Evolutionary conservation across 2,797 vertebrate species (phyloP).

Genomic region (Cossypha dichroa): DNA sequence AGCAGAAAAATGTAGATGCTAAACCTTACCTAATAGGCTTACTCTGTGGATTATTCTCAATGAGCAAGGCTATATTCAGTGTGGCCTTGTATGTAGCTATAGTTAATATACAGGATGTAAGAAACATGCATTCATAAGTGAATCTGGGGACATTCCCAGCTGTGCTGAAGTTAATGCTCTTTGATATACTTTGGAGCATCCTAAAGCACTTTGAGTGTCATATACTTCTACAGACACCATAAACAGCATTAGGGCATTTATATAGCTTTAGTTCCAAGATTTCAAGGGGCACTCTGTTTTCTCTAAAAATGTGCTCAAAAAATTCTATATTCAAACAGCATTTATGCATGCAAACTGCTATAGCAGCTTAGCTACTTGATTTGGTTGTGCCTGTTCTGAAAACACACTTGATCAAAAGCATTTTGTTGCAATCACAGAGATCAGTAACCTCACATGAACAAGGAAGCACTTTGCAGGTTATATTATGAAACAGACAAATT

Average conservation of each 20-base stretch:
- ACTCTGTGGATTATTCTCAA: constrained; percentile 35
- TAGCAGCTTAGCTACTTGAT: not conserved
- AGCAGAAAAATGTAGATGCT: constrained; percentile 49
- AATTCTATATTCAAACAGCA: not conserved
- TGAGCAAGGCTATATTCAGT: not conserved
- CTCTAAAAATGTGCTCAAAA: not conserved
- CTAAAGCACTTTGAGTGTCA: not conserved
- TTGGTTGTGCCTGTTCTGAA: not conserved
- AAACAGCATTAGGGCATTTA: not conserved
- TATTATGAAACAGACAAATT: not conserved
- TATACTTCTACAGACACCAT: not conserved
- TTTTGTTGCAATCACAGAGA: not conserved
- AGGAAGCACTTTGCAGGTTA: not conserved
- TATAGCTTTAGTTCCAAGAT: not conserved
- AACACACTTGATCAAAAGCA: not conserved
- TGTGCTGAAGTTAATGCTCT: constrained; percentile 9
- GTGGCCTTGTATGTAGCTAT: not conserved
- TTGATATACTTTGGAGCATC: not conserved
- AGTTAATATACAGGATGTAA: not conserved
- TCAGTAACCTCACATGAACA: not conserved
- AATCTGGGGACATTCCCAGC: not conserved
- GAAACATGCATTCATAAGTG: not conserved
- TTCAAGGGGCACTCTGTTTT: not conserved
- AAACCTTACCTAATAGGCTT: constrained; percentile 60
- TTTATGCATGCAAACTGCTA: not conserved